Evolutionary conservation across 37 sponge, comb jelly and placozoan genomes (phyloP), one percentile per base, ranked within the genome.

Genomic region (Bolinopsis microptera): DNA sequence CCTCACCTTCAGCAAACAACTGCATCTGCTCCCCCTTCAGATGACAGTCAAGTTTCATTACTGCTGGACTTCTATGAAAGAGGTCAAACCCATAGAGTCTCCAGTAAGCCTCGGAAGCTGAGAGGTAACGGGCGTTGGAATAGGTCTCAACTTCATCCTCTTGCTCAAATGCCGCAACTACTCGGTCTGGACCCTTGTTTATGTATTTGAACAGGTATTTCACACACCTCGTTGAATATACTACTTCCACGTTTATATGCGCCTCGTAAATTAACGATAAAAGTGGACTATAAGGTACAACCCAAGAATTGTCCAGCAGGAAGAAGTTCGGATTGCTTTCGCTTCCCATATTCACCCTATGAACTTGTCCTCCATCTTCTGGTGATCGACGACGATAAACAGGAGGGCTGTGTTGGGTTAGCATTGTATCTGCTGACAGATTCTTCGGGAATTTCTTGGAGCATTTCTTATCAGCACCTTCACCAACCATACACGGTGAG

Each of bases 81-180:
- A 92, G 27, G 26, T 22, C 23, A 40, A 41, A 92, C 22, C n/a
- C 21, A 68, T 92, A 92, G 8, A 69, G 69, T 40, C 82, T 3
- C 92, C 92, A 92, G 69, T 68, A 92, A 18, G 92, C 92, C 92
- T 92, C 92, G 68, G 24, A 68, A 1, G 92, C 92, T 24, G 92
- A 92, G 9, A 92, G 69, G 0, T 92, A 92, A 8, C 92, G 30
- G 5, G 92, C 92, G 68, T 92, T 92, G 13, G 3, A 18, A 28
- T 92, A 92, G 9, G 3, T 68, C 36, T 92, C 69, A 1, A 92
- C 69, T 23, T 92, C 92, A 92, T 92, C 69, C 8, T 28, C 8
- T 8, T 1, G 21, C 48, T 68, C 32, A 9, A 80, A 8, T 1
- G 1, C 38, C 34, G 32, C 5, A 3, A 80, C 37, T 0, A 80